These are phyloP conservation scores for Melieria omissa DNA, from an alignment of 2,888 invertebrate species.

Conservation along the genomic window DNA sequence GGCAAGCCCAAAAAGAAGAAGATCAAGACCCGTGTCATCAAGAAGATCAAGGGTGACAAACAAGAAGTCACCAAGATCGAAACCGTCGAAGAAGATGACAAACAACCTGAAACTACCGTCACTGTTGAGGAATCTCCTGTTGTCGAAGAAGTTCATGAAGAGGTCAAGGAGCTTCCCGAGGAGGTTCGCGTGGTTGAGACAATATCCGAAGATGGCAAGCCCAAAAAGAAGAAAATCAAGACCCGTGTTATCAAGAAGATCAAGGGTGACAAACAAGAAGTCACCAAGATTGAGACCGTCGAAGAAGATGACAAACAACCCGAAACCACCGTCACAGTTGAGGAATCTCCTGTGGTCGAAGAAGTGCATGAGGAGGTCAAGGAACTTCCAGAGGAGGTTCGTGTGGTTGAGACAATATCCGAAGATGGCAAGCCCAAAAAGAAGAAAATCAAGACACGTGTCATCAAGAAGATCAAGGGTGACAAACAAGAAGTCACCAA, in stretches of 20 bases:
- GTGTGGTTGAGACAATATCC: constrained; percentile 25
- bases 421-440: constrained; percentile 35
- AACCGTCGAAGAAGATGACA: constrained; percentile 39
- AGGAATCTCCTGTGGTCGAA: constrained; percentile 29
- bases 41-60: constrained; percentile 36
- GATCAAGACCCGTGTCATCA: constrained; percentile 37
- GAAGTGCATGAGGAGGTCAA: constrained; percentile 23
- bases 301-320: constrained; percentile 40
- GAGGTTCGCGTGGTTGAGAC: constrained; percentile 34
- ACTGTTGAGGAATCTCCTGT: constrained; percentile 33
- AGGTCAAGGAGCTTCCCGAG: constrained; percentile 33
- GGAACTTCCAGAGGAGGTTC: constrained; percentile 35
- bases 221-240: constrained; percentile 32
- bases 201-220: constrained; percentile 35
- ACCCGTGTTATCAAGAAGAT: constrained; percentile 38
- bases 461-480: constrained; percentile 35
- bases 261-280: constrained; percentile 39
- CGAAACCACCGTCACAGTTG: constrained; percentile 37
- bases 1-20: constrained; percentile 36
- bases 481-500: constrained; percentile 39
- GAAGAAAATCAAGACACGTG: constrained; percentile 32
- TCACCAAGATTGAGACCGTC: constrained; percentile 38
- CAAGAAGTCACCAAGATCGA: constrained; percentile 41
- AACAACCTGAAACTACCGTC: constrained; percentile 37
- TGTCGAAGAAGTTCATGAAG: constrained; percentile 15